These are phyloP conservation scores for Psix sp. DNA, from an alignment of 1,140 invertebrate species.

Conservation along the genomic window DNA sequence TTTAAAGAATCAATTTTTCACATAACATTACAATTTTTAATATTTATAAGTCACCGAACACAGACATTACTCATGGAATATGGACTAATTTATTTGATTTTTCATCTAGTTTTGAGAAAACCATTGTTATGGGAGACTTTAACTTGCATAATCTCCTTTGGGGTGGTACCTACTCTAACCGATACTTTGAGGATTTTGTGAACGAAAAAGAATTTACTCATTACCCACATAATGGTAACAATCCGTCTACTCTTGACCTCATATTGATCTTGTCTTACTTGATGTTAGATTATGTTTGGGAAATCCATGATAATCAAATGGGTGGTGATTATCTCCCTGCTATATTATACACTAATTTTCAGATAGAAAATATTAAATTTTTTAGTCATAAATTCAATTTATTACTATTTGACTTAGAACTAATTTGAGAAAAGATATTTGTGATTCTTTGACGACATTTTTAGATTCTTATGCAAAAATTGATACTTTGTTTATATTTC, in stretches of 20 bases:
- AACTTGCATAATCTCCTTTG: neutral
- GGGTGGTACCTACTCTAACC: neutral
- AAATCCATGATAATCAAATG: slow-evolving; percentile 2
- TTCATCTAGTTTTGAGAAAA: neutral
- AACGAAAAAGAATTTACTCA: slow-evolving; percentile 12
- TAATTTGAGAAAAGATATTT: no score
- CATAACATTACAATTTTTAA: slow-evolving; percentile 5
- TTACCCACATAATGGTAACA: slow-evolving; percentile 17
- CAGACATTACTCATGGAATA: neutral
- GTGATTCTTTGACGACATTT: no score
- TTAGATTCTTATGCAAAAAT: no score
- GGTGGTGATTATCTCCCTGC: slow-evolving; percentile 13
- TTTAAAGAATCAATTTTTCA: no score
- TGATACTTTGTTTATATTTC: no score
- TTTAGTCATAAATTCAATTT: slow-evolving; percentile 2
- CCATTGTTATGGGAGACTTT: no score
- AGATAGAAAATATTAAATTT: neutral
- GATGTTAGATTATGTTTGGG: neutral
- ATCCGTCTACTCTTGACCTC: slow-evolving; percentile 8
- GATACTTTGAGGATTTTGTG: neutral
- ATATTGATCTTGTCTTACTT: neutral
- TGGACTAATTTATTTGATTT: neutral
- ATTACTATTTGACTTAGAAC: neutral
- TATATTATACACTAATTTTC: neutral
- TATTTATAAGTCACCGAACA: slow-evolving; percentile 4